phyloP scores from a whole-genome alignment of 37 sponge, comb jelly and placozoan genomes.

The Diacarnus erythraeanus region DNA sequence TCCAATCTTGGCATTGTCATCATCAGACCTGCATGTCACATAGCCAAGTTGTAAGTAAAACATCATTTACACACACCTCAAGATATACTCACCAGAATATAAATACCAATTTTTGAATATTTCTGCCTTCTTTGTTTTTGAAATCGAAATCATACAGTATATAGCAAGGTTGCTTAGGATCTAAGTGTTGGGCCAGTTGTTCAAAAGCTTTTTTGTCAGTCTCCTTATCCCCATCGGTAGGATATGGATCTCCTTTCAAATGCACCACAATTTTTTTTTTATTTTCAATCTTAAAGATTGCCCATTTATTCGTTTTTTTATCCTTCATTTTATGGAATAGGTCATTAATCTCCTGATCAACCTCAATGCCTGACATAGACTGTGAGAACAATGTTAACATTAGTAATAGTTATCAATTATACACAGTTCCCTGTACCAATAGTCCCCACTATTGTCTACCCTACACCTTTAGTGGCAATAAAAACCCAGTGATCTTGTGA shows the following conservation, averaged over 20 bases:
- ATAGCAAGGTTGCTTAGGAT: conserved; percentile 66
- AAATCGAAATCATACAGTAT: conserved; percentile 70
- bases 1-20: conserved; percentile 46
- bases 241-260: conserved; percentile 8
- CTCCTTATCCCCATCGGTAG: conserved; percentile 30
- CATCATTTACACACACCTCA: too few species aligned
- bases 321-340: conserved; percentile 65
- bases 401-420: not conserved
- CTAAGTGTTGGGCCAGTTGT: conserved; percentile 14
- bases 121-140: conserved; percentile 50
- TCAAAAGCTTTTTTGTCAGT: conserved; percentile 35
- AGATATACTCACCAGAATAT: conserved; percentile 79
- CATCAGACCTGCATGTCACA: conserved; percentile 47
- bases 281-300: conserved; percentile 55
- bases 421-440: not conserved
- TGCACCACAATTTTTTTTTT: conserved; percentile 62
- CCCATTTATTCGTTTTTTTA: conserved; percentile 52
- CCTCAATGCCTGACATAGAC: conserved; percentile 77
- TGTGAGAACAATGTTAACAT: not conserved
- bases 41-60: not conserved
- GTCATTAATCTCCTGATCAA: conserved; percentile 23
- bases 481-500: too few species aligned
- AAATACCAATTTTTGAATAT: conserved; percentile 59
- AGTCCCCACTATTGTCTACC: not conserved
- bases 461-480: not conserved